Base-by-base conservation (phyloP, 2,888 invertebrate species). In the Camponotus fellah region DNA sequence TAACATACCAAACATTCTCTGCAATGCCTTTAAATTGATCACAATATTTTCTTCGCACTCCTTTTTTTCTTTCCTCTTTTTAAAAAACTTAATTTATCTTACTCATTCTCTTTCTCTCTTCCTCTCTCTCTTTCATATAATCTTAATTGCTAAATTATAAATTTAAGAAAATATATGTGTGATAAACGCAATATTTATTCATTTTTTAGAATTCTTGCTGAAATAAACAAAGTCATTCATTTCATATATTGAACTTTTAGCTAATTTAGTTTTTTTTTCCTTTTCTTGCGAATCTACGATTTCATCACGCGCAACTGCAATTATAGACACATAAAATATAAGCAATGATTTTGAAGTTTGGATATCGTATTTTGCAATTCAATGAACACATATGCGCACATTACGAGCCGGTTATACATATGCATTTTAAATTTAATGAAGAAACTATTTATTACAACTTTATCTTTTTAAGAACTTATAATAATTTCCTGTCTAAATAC, bases 401-500 rank as follows among this genome's bases (percentile, higher is more conserved):
- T 46, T 72, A 49, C 17, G 37, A 58, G 43, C 46, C 37, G 60
- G 37, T 79, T 37, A 26, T 60, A 34, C 34, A n/a, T 17, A 6
- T n/a, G 17, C 49, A 71, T 71, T 46, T 26, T 72, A 72, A 80
- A 60, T 72, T 40, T 60, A 72, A 43, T 34, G 46, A 37, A 72
- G 17, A 26, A 60, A 60, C 72, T 60, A 69, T 77, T 72, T 79
- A 60, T 21, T 46, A 26, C 26, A 58, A 77, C 46, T 68, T n/a
- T 77, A 77, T 40, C 5, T 77, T 26, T 82, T 60, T 26, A 68
- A 68, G 46, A 58, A 69, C 40, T 68, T 26, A 62, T 79, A 68
- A 83, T 79, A 79, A 68, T 83, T 83, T 79, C 62, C 77, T 68
- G 49, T 79, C 53, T 49, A 71, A 26, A 71, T 71, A 17, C 26